phyloP scores from a whole-genome alignment of 2,797 vertebrate species.

The Cygnus olor region DNA sequence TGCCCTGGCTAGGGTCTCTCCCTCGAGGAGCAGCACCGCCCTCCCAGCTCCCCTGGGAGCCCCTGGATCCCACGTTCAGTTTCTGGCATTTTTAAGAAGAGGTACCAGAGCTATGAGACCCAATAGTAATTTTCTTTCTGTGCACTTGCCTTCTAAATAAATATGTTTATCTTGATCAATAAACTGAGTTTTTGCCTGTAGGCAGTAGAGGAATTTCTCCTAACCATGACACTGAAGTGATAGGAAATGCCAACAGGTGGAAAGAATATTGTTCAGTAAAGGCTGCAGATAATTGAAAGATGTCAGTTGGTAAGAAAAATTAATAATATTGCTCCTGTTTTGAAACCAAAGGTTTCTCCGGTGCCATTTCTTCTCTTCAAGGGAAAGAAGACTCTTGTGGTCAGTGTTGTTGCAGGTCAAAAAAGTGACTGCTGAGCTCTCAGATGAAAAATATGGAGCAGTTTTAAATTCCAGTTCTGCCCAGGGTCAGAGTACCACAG shows the following conservation, averaged over 20 bases:
- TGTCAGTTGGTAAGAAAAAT: background rate
- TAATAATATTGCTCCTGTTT: background rate
- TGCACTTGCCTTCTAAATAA: background rate
- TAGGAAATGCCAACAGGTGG: background rate
- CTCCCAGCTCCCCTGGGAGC: rapidly evolving
- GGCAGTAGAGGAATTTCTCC: background rate
- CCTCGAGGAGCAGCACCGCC: background rate
- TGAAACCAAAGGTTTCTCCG: background rate
- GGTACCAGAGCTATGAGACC: background rate
- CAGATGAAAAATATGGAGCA: background rate
- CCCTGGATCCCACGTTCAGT: background rate
- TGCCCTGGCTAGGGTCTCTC: background rate
- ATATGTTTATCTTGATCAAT: background rate
- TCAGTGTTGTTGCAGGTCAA: background rate
- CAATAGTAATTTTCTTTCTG: background rate
- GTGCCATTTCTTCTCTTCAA: background rate
- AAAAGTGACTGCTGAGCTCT: background rate
- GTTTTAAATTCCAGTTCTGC: background rate
- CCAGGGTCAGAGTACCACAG: background rate
- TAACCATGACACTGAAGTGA: rapidly evolving
- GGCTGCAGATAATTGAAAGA: background rate
- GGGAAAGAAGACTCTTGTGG: background rate
- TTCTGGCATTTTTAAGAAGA: background rate
- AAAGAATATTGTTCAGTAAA: background rate
- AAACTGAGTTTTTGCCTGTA: background rate